Percentiles rank a stretch among this genome's conserved stretches.
Evolutionary conservation across 2,113 vertebrate species (phyloP).

Genomic region (Mesembrinibis cayennensis): DNA sequence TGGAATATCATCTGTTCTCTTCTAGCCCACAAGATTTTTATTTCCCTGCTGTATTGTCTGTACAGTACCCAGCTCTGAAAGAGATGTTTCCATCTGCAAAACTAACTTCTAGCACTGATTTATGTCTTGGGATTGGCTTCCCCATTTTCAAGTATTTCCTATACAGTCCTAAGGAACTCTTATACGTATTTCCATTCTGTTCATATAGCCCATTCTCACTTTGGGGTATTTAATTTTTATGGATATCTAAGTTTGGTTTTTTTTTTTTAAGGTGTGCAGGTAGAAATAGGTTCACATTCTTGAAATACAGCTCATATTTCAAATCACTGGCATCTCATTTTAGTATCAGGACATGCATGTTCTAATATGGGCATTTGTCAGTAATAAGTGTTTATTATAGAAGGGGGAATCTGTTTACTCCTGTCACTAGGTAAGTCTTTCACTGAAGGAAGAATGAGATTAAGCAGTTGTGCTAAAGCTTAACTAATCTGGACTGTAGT

Average conservation of each 20-base stretch:
- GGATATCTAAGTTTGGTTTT: not conserved
- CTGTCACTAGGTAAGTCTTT: not conserved
- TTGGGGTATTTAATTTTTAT: not conserved
- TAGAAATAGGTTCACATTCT: not conserved
- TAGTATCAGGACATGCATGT: not conserved
- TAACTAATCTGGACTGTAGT: not conserved
- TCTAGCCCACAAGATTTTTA: not conserved
- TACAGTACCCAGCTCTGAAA: not conserved
- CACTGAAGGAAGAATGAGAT: not conserved
- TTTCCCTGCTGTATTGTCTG: not conserved
- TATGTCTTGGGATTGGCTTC: not conserved
- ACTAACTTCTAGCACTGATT: not conserved
- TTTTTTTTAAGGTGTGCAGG: not conserved
- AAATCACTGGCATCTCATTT: not conserved
- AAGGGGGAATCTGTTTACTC: not conserved
- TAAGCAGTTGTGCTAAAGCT: not conserved
- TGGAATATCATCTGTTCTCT: not conserved
- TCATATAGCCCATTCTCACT: not conserved
- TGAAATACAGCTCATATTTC: not conserved
- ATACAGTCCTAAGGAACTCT: not conserved
- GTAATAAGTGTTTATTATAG: not conserved
- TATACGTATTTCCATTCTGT: not conserved
- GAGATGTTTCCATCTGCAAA: not conserved
- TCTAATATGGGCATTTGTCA: not conserved
- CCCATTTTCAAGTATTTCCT: not conserved